Base-by-base conservation (phyloP, 2,797 vertebrate genomes). In the Clarias platycephalus region DNA sequence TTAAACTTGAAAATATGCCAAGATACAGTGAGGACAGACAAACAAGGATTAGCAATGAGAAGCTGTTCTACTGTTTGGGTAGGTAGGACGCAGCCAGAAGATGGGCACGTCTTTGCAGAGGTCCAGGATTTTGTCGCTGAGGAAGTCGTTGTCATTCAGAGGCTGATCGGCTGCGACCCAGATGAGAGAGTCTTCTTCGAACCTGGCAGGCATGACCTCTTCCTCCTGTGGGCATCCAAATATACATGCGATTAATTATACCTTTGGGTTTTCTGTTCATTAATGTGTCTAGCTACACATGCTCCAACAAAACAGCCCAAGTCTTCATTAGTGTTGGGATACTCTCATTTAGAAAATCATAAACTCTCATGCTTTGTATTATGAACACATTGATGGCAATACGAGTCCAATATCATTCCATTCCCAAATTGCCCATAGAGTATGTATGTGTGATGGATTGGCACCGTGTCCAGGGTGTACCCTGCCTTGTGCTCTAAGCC, bases 31-130 rank as follows among this genome's bases (percentile, higher is more conserved):
- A 0, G n/a, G 8, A 70, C 24, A 22, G 15, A 60, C 34, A 53
- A 16, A 34, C 4, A 63, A 9, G 8, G 15, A 72, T 16, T 49
- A 18, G 10, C 26, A 37, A 64, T 55, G 70, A 68, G 7, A 74
- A 37, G 28, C 24, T 13, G 40, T 72, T 40, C 28, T 96, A 99
- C 97, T 95, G 93, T 95, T 94, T 4, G 95, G 93, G 89, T 97
- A 97, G 57, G 95, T 96, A 82, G 97, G 96, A 86, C 93, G 95
- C 87, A 98, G 96, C 97, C 97, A 98, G 95, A 96, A 98, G 94
- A 99, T 96, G 12, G 97, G 97, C 91, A 97, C 95, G 86, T 96
- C 93, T 40, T 92, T 92, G 0, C 97, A 98, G 91, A 99, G 92
- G 91, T 97, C 96, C 94, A 95, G 93, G 87, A 98, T 96, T 94